phyloP scores from a whole-genome alignment of 2,113 vertebrate genomes.

The Phalacrocorax aristotelis region DNA sequence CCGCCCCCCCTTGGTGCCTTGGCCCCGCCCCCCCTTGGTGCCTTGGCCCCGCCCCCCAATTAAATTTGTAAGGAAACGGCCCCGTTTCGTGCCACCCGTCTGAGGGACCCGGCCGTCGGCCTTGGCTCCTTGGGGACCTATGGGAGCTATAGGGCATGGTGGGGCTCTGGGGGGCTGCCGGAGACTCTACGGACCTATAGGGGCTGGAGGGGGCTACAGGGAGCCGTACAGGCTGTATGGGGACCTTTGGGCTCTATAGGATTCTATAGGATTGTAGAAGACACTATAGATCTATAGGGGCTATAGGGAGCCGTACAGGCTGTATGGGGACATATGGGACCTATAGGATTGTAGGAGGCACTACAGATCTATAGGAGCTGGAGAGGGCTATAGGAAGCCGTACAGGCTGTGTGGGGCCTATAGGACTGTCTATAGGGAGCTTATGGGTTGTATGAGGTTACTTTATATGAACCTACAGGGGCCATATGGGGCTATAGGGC shows the following conservation, averaged over 20 bases:
- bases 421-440: no score
- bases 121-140: slow-evolving; percentile 59
- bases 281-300: neutral
- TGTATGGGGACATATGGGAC: no score
- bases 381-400: no score
- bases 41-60: neutral
- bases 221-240: neutral
- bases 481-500: neutral
- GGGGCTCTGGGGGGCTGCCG: slow-evolving; percentile 37
- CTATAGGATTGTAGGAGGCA: no score
- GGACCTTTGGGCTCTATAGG: neutral
- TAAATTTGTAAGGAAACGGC: neutral
- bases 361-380: no score
- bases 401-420: no score
- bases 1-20: neutral
- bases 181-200: neutral
- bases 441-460: no score
- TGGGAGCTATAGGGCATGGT: slow-evolving; percentile 81
- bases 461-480: neutral
- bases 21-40: neutral
- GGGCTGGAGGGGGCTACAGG: neutral
- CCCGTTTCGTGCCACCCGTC: neutral
- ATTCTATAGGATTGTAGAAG: neutral
- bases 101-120: neutral
- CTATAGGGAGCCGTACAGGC: no score